These are phyloP conservation scores for Tachina lurida DNA, from an alignment of 2,888 invertebrate species.

Conservation along the genomic window DNA sequence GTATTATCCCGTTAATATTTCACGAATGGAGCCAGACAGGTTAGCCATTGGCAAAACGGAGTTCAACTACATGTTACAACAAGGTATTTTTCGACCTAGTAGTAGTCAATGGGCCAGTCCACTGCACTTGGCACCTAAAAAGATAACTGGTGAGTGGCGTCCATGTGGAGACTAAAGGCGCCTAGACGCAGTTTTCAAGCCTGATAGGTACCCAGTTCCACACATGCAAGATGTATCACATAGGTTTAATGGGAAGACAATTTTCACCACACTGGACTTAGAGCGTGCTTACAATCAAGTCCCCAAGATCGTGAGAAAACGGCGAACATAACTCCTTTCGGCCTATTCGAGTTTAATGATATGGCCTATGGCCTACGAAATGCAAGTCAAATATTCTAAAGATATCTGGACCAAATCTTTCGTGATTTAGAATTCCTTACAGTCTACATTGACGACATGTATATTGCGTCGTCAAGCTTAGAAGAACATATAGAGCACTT, in stretches of 20 bases:
- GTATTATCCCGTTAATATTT: too few relatives aligned
- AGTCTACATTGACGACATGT: background rate
- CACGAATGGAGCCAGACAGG: too few relatives aligned
- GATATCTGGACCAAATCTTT: background rate
- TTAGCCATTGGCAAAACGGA: background rate
- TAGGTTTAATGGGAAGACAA: background rate
- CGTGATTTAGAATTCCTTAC: background rate
- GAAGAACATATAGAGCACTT: slow-evolving; percentile 66
- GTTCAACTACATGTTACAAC: slow-evolving; percentile 4
- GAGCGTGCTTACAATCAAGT: slow-evolving; percentile 4
- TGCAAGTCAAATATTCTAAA: background rate
- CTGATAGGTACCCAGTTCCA: background rate
- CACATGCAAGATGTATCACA: background rate
- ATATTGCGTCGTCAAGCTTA: background rate
- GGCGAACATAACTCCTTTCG: background rate
- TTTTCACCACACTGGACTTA: background rate
- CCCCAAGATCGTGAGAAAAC: background rate
- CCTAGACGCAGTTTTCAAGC: background rate
- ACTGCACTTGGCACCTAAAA: background rate
- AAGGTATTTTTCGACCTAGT: background rate
- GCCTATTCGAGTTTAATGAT: background rate
- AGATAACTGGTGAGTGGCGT: background rate
- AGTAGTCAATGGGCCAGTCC: slow-evolving; percentile 1
- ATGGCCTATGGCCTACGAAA: background rate
- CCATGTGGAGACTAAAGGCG: background rate